These are phyloP conservation scores for Prorops nasuta DNA, from an alignment of 1,140 invertebrate species.

Conservation along the genomic window DNA sequence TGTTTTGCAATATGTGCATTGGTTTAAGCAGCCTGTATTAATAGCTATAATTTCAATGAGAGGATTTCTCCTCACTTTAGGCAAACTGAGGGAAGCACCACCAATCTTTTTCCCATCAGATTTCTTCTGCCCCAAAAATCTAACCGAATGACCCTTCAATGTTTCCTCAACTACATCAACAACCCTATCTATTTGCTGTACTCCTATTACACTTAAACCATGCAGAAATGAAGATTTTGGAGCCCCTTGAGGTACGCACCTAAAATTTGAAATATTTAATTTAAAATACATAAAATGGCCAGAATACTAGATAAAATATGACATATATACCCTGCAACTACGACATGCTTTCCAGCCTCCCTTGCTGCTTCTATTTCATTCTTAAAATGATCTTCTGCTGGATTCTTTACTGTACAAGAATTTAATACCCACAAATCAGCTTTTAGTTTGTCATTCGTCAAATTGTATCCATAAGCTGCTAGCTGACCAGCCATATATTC, in stretches of 20 bases:
- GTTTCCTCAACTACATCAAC: constrained; percentile 98
- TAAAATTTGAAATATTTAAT: constrained; percentile 16
- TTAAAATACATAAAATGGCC: too few species aligned
- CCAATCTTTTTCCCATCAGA: constrained; percentile 78
- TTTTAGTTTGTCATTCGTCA: constrained; percentile 77
- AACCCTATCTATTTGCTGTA: constrained; percentile 97
- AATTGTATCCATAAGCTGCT: constrained; percentile 80
- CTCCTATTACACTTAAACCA: constrained; percentile 90
- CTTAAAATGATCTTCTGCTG: constrained; percentile 93
- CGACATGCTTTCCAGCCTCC: constrained; percentile 77
- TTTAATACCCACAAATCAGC: constrained; percentile 96
- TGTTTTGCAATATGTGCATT: constrained; percentile 99
- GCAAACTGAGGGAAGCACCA: constrained; percentile 81
- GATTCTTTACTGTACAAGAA: constrained; percentile 97
- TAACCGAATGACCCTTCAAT: constrained; percentile 85
- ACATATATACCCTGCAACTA: constrained; percentile 79
- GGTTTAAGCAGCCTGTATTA: constrained; percentile 96
- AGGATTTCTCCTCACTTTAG: constrained; percentile 94
- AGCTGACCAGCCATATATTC: constrained; percentile 98
- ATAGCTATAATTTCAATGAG: constrained; percentile 98
- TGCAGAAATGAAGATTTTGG: constrained; percentile 72
- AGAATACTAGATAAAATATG: neutral
- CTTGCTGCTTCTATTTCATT: constrained; percentile 86
- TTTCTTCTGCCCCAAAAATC: constrained; percentile 76
- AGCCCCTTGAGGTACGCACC: constrained; percentile 87